Evolutionary conservation across 1,140 invertebrate species (phyloP).

Genomic region (Drosophila baimaii): DNA sequence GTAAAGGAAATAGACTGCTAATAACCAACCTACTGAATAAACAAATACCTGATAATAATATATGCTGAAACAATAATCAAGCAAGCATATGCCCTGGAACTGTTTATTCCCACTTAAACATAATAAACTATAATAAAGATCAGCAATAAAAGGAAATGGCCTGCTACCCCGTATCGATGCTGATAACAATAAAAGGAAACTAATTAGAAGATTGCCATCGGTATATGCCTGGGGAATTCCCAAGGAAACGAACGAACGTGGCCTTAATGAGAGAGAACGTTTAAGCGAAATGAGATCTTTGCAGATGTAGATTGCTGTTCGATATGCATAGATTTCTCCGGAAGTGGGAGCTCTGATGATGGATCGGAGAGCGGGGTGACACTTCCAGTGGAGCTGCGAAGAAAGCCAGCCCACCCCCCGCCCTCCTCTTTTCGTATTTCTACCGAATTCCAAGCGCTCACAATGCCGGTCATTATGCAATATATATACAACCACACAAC

Average conservation of each 20-base stretch:
- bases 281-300: slow-evolving; percentile 7
- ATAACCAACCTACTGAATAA: neutral
- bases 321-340: slow-evolving; percentile 37
- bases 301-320: slow-evolving; percentile 11
- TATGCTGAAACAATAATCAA: neutral
- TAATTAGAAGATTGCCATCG: slow-evolving; percentile 19
- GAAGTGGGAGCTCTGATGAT: slow-evolving; percentile 23
- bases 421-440: neutral
- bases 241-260: slow-evolving; percentile 14
- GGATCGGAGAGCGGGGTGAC: slow-evolving; percentile 8
- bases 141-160: slow-evolving; percentile 22
- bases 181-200: slow-evolving; percentile 41
- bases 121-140: slow-evolving; percentile 15
- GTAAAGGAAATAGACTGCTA: neutral
- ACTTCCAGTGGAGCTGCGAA: neutral
- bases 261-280: slow-evolving; percentile 25
- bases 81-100: neutral
- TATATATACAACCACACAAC: neutral
- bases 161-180: neutral
- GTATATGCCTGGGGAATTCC: neutral
- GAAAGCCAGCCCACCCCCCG: neutral
- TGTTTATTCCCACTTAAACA: neutral
- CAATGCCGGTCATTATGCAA: slow-evolving; percentile 46
- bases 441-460: slow-evolving; percentile 15
- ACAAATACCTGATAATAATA: slow-evolving; percentile 16